Conservation (phyloP, 2,888 invertebrate species). For the Octodonta nipae region DNA sequence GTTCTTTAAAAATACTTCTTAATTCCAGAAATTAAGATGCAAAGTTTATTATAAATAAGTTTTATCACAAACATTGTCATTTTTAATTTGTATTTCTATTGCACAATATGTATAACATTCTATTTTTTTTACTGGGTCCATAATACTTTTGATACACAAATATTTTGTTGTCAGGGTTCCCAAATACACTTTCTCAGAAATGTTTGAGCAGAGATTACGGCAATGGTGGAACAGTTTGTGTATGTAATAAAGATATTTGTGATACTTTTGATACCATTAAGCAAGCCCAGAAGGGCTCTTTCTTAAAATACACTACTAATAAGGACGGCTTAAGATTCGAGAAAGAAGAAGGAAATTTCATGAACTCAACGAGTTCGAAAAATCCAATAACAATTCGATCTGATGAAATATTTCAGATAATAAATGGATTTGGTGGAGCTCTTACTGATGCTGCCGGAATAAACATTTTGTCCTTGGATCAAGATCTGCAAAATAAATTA, state of each 20-base stretch:
- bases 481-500: constrained; percentile 32
- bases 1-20: too few species aligned
- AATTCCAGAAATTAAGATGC: too few species aligned
- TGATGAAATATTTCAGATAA: constrained; percentile 45
- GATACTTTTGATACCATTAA: constrained; percentile 47
- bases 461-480: constrained; percentile 50
- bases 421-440: constrained; percentile 74
- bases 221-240: constrained; percentile 42
- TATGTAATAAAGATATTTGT: constrained; percentile 58
- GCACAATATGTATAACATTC: too few species aligned
- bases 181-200: not conserved
- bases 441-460: constrained; percentile 54
- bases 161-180: too few species aligned
- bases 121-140: too few species aligned
- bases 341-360: not conserved
- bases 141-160: too few species aligned
- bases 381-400: too few species aligned
- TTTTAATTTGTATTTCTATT: too few species aligned
- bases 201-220: constrained; percentile 11
- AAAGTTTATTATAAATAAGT: too few species aligned
- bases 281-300: constrained; percentile 20
- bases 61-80: too few species aligned
- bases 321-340: constrained; percentile 42
- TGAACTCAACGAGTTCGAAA: not conserved
- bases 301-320: constrained; percentile 45